These are phyloP conservation scores for Apomyelois bistriatella DNA, from an alignment of 2,888 invertebrate species.

Conservation along the genomic window DNA sequence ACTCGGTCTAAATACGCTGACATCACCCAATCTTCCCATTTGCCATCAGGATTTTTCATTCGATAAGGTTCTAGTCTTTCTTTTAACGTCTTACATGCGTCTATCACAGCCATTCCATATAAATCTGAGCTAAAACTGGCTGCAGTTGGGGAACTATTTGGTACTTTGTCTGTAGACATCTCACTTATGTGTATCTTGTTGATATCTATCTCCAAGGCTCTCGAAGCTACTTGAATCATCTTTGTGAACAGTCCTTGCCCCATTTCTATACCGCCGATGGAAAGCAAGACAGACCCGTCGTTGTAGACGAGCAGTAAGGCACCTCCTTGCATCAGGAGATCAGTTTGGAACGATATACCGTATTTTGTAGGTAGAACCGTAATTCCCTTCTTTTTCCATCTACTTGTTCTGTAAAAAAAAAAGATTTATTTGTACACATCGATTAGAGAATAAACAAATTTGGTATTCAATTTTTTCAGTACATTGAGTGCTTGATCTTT, in stretches of 20 bases:
- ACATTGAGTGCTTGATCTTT: too few relatives aligned
- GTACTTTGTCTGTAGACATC: conserved; percentile 89
- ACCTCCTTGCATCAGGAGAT: conserved; percentile 87
- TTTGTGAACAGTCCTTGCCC: conserved; percentile 95
- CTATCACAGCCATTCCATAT: conserved; percentile 89
- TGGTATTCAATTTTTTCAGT: too few relatives aligned
- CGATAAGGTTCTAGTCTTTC: conserved; percentile 84
- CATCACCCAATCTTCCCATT: conserved; percentile 89
- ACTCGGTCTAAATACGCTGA: conserved; percentile 85
- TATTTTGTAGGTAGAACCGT: conserved; percentile 87
- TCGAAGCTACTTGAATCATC: conserved; percentile 91
- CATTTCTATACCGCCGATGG: conserved; percentile 93
- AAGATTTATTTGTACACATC: too few relatives aligned
- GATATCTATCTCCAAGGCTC: conserved; percentile 80
- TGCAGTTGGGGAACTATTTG: conserved; percentile 89
- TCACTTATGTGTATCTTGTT: conserved; percentile 85
- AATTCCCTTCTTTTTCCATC: conserved; percentile 89
- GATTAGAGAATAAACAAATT: too few relatives aligned
- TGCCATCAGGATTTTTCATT: conserved; percentile 82
- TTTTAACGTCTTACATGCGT: conserved; percentile 85
- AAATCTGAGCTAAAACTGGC: conserved; percentile 89
- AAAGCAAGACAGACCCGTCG: conserved; percentile 88
- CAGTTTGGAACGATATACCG: conserved; percentile 85
- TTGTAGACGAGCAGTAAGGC: conserved; percentile 88
- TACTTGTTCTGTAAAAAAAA: conserved; percentile 75